Evolutionary conservation across 1,140 invertebrate species (phyloP).

Genomic region (Frieseomelitta varia): DNA sequence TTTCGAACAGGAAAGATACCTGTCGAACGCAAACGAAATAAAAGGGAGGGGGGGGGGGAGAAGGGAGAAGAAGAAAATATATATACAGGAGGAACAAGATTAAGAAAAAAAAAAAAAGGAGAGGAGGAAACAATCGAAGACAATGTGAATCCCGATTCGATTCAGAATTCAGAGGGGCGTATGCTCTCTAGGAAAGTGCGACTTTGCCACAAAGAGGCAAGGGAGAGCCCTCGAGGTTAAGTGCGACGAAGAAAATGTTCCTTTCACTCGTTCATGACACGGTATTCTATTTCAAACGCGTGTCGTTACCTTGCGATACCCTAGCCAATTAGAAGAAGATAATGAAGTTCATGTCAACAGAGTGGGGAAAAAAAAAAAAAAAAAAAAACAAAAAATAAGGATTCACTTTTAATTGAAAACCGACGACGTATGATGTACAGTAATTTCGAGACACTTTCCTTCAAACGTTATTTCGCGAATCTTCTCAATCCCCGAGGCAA

Average conservation of each 20-base stretch:
- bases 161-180: not conserved
- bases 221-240: slow-evolving; percentile 29
- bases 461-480: not conserved
- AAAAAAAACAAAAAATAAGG: no score
- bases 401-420: not conserved
- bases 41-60: not conserved
- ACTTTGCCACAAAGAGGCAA: slow-evolving; percentile 25
- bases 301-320: not conserved
- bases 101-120: no score
- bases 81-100: not conserved
- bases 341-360: not conserved
- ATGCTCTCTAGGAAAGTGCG: not conserved
- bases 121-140: not conserved
- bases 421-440: not conserved
- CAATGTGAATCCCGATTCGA: not conserved
- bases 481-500: no score
- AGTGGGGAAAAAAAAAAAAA: no score
- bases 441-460: not conserved
- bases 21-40: not conserved
- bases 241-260: slow-evolving; percentile 41
- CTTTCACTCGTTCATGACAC: slow-evolving; percentile 22
- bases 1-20: not conserved
- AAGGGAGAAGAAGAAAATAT: no score
- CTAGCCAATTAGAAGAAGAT: not conserved
- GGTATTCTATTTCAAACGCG: slow-evolving; percentile 24